Evolutionary conservation across 2,113 vertebrate species (phyloP).

Genomic region (Noctilio leporinus): DNA sequence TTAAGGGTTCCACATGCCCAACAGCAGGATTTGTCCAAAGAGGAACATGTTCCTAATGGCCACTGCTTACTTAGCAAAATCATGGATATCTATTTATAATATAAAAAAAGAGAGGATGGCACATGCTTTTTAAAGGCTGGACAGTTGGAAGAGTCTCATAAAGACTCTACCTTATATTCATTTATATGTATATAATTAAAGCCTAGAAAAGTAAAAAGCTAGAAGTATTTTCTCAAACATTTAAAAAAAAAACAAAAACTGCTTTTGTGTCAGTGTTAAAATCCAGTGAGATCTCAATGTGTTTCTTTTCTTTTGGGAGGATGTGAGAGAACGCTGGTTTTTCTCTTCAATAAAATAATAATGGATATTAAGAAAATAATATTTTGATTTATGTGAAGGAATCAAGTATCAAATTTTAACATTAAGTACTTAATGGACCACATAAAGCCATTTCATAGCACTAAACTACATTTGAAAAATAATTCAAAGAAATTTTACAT

Average conservation of each 20-base stretch:
- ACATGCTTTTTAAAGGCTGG: background rate
- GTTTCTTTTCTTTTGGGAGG: background rate
- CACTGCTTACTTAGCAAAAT: background rate
- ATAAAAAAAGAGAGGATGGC: background rate
- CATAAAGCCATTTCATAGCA: background rate
- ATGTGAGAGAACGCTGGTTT: background rate
- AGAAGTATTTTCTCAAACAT: slow-evolving; percentile 3
- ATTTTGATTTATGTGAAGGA: background rate
- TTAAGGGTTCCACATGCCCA: background rate
- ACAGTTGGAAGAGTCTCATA: background rate
- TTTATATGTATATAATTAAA: background rate
- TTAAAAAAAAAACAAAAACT: slow-evolving; percentile 22
- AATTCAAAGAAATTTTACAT: background rate
- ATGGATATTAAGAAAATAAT: background rate
- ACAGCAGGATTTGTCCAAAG: background rate
- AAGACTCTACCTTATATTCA: background rate
- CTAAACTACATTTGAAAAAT: background rate
- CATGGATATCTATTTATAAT: background rate
- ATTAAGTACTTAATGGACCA: background rate
- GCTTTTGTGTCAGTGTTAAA: background rate
- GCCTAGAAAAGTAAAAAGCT: background rate
- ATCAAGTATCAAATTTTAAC: background rate
- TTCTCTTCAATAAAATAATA: background rate
- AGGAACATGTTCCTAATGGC: background rate
- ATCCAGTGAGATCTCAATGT: background rate